Base-by-base conservation (phyloP, 2,888 invertebrate species). In the Sesia bembeciformis region DNA sequence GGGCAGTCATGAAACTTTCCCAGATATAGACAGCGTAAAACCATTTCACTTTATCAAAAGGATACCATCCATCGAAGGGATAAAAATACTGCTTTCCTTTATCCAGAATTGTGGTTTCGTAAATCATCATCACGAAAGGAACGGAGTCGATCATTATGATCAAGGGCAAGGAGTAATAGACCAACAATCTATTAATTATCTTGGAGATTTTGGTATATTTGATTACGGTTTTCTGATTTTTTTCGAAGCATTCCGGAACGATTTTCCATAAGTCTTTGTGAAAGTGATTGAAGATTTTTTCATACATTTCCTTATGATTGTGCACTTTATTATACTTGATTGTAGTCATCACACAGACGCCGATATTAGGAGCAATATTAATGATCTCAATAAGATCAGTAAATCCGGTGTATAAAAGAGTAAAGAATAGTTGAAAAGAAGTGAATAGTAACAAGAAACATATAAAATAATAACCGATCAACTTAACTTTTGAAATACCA, bases 61-160 rank as follows among this genome's bases (percentile, higher is more conserved):
- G 87, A 57, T 87, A 87, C 85, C 84, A 85, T 4, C 81, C 85
- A 57, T 85, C 83, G 49, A 79, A 79, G 0, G 86, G 87, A 54
- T 79, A 85, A 4, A 83, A 64, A 60, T 76, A 70, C 42, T 68
- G 60, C 6, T 62, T 59, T 41, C 77, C 73, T 49, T 71, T 65
- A 2, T 68, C 72, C 49, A 76, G 53, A 8, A 78, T 55, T 23
- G 67, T 57, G 5, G 64, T 65, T 57, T 81, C 74, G 56, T 73
- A 83, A 52, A 65, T 59, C 82, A 82, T 84, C n/a, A 85, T 68
- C 3, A 84, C 52, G 57, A 71, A 78, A 3, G 87, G 86, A 58
- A 82, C 77, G 7, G 79, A 65, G 57, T 72, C 70, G 0, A 86
- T 73, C 0, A 81, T 57, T 3, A 74, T 39, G 3, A 71, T 64